A percentile compares a stretch with the other conserved stretches of the same genome.
phyloP scores from a whole-genome alignment of 92 coral and sea anemone species.

The Pocillopora grandis region DNA sequence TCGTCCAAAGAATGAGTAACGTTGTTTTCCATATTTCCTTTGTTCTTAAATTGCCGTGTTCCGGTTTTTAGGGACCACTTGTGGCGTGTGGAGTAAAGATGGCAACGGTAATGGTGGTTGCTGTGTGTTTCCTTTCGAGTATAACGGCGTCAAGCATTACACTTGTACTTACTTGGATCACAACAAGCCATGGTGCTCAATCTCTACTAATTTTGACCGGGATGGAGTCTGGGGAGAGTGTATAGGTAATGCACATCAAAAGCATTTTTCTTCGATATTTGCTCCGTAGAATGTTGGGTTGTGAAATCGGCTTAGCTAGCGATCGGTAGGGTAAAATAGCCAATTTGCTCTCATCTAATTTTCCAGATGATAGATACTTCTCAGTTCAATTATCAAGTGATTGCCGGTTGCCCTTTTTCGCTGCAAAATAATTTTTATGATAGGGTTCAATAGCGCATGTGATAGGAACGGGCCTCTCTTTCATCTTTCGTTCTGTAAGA shows the following conservation, averaged over 20 bases:
- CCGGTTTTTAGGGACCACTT: slow-evolving; percentile 39
- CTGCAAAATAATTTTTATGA: too few relatives aligned
- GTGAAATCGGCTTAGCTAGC: too few relatives aligned
- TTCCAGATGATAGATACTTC: too few relatives aligned
- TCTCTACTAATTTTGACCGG: slow-evolving; percentile 76
- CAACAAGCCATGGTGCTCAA: slow-evolving; percentile 89
- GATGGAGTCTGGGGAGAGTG: slow-evolving; percentile 98
- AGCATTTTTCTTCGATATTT: too few relatives aligned
- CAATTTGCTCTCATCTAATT: too few relatives aligned
- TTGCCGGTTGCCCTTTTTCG: too few relatives aligned
- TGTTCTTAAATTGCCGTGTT: not conserved
- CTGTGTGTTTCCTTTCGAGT: slow-evolving; percentile 89
- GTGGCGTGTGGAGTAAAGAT: slow-evolving; percentile 79
- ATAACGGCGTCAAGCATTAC: slow-evolving; percentile 78
- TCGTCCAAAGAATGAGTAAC: not conserved
- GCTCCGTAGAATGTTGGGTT: too few relatives aligned
- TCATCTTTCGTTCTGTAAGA: too few relatives aligned
- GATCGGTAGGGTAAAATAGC: too few relatives aligned
- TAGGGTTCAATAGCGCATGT: too few relatives aligned
- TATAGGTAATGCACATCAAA: slow-evolving; percentile 53
- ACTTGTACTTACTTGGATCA: slow-evolving; percentile 86
- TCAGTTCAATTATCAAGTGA: too few relatives aligned
- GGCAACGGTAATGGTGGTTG: slow-evolving; percentile 82
- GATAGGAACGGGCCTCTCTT: too few relatives aligned
- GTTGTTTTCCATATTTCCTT: not conserved